Base-by-base conservation (phyloP, 2,113 vertebrate species). In the Dendropsophus ebraccatus region DNA sequence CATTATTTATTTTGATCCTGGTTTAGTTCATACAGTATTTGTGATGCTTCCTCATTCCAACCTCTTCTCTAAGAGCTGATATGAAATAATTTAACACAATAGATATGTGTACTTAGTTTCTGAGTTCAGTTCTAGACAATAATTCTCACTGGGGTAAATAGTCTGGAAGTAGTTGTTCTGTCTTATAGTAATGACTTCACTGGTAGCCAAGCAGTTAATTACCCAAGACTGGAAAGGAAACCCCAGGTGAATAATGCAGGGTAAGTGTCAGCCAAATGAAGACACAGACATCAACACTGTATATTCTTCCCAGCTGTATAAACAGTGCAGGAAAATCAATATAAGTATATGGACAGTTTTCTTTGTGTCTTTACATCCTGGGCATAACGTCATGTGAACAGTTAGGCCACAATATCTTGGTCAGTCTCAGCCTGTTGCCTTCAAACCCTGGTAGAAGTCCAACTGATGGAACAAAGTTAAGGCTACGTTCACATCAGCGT, bases 241-340 rank as follows among this genome's bases (percentile, higher is more conserved):
- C 65, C 84, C 65, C 65, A 80, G 52, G 65, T 80, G 65, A 77
- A 72, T 79, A 69, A 28, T 37, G 47, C 32, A 79, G 84, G 45
- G 49, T 60, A 80, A 80, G 65, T 80, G 75, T 84, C 82, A 84
- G 70, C 70, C 70, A 60, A 84, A 84, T 65, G 75, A 86, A 86
- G 47, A 86, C 84, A 74, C 69, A 72, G 84, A 86, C 84, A 72
- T 86, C 84, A 80, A 58, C 65, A 67, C 62, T 86, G 49, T 79
- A 85, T 70, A 85, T 85, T 85, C 75, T 56, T 79, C 47, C 84
- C 84, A 81, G 67, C 84, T 86, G 67, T 86, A 62, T 56, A 86
- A 81, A 86, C 77, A 81, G n/a, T 45, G 84, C 23, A 65, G 54
- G 77, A 73, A 81, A 70, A 80, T 47, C 73, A 30, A 17, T 47